Evolutionary conservation across 2,113 vertebrate genomes (phyloP).

Genomic region (Psittacara wagleri): DNA sequence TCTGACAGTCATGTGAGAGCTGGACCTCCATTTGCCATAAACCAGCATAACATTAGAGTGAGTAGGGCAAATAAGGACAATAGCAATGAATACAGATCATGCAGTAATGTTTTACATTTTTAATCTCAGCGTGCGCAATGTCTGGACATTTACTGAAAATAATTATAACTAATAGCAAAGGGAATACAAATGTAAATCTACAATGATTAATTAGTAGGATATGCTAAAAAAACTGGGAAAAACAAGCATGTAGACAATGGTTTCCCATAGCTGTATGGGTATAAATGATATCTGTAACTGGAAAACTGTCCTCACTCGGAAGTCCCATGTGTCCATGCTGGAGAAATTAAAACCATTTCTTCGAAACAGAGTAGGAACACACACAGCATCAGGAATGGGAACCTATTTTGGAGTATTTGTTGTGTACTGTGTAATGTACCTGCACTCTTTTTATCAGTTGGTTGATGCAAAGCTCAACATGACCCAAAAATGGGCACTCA

Average conservation of each 20-base stretch:
- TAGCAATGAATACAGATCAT: fast-evolving
- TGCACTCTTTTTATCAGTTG: background rate
- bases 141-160: background rate
- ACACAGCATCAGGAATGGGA: background rate
- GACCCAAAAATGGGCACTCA: background rate
- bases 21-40: background rate
- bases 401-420: background rate
- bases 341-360: background rate
- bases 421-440: too few relatives aligned
- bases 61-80: background rate
- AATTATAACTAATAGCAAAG: background rate
- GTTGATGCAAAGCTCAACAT: background rate
- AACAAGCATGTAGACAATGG: background rate
- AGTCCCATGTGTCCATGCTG: fast-evolving
- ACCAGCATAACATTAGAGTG: background rate
- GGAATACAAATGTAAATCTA: background rate
- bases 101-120: background rate
- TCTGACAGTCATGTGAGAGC: background rate
- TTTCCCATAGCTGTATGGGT: background rate
- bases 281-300: background rate
- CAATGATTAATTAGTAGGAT: background rate
- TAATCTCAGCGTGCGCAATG: background rate
- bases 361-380: background rate
- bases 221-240: background rate
- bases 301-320: background rate